phyloP scores from a whole-genome alignment of 1,140 invertebrate species.

The Ceratosolen solmsi region DNA sequence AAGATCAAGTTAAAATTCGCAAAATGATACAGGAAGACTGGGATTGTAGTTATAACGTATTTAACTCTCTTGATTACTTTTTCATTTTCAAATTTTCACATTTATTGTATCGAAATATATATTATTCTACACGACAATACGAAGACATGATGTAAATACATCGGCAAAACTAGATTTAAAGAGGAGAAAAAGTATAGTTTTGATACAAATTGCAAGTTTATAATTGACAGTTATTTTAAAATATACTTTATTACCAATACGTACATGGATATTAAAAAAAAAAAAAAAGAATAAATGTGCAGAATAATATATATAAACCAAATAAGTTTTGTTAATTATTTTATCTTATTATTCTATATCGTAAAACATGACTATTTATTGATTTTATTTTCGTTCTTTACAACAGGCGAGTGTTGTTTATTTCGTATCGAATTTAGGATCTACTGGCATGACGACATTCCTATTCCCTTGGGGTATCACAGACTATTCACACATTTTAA shows the following conservation, averaged over 20 bases:
- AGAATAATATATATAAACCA: too few species aligned
- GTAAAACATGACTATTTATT: too few species aligned
- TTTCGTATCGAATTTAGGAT: constrained; percentile 48
- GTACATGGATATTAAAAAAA: too few species aligned
- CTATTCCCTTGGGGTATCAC: constrained; percentile 45
- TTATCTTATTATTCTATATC: too few species aligned
- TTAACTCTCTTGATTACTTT: constrained; percentile 34
- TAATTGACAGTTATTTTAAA: too few species aligned
- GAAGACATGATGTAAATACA: background rate
- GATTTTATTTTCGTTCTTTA: constrained; percentile 34
- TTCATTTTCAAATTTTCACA: constrained; percentile 19
- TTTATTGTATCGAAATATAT: background rate
- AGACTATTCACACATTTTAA: constrained; percentile 45
- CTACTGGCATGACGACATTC: constrained; percentile 42
- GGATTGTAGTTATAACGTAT: constrained; percentile 40
- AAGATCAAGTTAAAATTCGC: constrained; percentile 34
- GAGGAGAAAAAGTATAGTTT: background rate
- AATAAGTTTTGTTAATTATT: too few species aligned
- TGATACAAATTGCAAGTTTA: too few species aligned
- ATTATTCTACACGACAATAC: background rate
- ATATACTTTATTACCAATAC: too few species aligned
- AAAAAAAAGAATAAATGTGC: too few species aligned
- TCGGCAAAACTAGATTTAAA: background rate
- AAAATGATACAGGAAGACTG: constrained; percentile 23
- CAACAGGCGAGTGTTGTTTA: constrained; percentile 28